A percentile compares a stretch with the other conserved stretches of the same genome.
Evolutionary conservation across 2,113 vertebrate genomes (phyloP).

Genomic region (Myrmophylax atrothorax): DNA sequence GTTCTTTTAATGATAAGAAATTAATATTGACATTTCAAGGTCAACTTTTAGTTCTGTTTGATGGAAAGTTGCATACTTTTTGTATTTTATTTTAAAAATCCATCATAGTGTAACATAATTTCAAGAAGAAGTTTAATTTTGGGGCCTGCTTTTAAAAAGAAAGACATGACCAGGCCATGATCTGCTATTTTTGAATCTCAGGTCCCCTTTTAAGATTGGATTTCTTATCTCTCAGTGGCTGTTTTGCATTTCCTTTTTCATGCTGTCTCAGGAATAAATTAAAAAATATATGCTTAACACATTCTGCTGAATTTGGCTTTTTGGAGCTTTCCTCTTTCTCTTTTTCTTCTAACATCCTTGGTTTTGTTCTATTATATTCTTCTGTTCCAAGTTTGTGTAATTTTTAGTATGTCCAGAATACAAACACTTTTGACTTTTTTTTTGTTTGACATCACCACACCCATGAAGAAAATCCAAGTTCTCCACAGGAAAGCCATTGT

Average conservation of each 20-base stretch:
- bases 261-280: not conserved
- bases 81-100: not conserved
- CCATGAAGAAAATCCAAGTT: not conserved
- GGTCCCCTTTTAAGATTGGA: not conserved
- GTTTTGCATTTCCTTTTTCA: not conserved
- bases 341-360: not conserved
- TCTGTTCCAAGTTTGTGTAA: not conserved
- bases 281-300: not conserved
- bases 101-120: not conserved
- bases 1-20: not conserved
- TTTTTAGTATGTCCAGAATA: not conserved
- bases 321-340: not conserved
- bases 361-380: not conserved
- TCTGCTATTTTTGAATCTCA: not conserved
- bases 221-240: not conserved
- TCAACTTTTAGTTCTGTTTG: not conserved
- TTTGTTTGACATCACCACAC: not conserved
- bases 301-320: not conserved
- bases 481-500: not conserved
- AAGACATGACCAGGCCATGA: not conserved
- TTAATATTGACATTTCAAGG: not conserved
- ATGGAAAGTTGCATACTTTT: not conserved
- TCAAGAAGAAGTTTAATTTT: not conserved
- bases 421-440: not conserved
- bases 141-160: not conserved